A percentile compares a stretch with the other conserved stretches of the same genome.
Evolutionary conservation across 2,888 invertebrate species (phyloP).

Genomic region (Ptychoptera albimana): DNA sequence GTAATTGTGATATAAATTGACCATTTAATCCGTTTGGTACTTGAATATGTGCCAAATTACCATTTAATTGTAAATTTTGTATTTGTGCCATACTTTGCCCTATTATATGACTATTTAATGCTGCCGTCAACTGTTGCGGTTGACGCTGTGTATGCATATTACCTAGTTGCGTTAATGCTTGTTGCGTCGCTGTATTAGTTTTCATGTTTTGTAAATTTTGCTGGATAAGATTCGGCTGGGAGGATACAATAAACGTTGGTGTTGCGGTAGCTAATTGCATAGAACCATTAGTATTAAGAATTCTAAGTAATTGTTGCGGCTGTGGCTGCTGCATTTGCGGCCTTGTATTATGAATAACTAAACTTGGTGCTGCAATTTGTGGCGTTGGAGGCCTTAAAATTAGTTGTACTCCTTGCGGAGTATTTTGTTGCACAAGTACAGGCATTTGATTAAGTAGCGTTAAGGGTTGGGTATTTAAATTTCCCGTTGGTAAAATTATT

Average conservation of each 20-base stretch:
- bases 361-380: constrained; percentile 31
- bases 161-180: constrained; percentile 23
- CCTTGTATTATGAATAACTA: constrained; percentile 30
- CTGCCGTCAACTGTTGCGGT: constrained; percentile 28
- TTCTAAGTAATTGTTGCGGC: constrained; percentile 40
- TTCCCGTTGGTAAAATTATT: constrained; percentile 25
- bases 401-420: constrained; percentile 51
- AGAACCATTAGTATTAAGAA: constrained; percentile 43
- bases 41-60: constrained; percentile 29
- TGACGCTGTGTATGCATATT: constrained; percentile 23
- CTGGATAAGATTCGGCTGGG: constrained; percentile 31
- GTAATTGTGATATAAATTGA: constrained; percentile 25
- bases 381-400: constrained; percentile 49
- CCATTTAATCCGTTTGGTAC: constrained; percentile 30
- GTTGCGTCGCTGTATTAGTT: constrained; percentile 17
- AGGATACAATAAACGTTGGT: constrained; percentile 33
- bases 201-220: constrained; percentile 30
- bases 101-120: constrained; percentile 27
- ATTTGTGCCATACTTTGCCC: constrained; percentile 28
- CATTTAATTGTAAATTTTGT: constrained; percentile 28
- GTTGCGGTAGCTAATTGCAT: constrained; percentile 35
- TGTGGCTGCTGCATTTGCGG: constrained; percentile 22
- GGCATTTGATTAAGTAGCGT: constrained; percentile 33
- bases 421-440: constrained; percentile 44
- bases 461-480: constrained; percentile 23